Base-by-base conservation (phyloP, 2,888 invertebrate species). In the Alsophila aescularia region DNA sequence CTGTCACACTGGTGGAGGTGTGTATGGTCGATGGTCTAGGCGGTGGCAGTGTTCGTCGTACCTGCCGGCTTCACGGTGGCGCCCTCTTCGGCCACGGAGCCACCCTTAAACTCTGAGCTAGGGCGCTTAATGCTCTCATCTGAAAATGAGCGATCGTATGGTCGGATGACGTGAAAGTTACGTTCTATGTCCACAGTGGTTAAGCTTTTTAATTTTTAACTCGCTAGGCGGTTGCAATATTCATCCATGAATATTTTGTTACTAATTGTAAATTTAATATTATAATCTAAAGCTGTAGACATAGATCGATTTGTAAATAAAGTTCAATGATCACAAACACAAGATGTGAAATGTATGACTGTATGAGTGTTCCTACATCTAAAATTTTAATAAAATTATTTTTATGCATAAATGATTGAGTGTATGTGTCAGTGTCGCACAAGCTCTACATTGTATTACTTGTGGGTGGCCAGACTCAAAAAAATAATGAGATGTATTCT, bases 31-130 rank as follows among this genome's bases (percentile, higher is more conserved):
- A 83, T 85, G 86, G 75, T 77, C 84, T 89, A 89, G 87, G 88
- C 88, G 79, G 79, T 83, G 81, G 85, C 84, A 69, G 79, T 77
- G 79, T 72, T 75, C 81, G 85, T 84, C 88, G 85, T 88, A 88
- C 90, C 91, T 91, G 84, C 84, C 37, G 79, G 81, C 87, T 86
- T 87, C 84, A 78, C 79, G 75, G 73, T 69, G 79, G 79, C 76
- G 65, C 77, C 80, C 70, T 90, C 92, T 73, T 91, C 92, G 70
- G 86, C 88, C 80, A 90, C 84, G 76, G 90, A 91, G 71, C 84
- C 82, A 76, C 95, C 95, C 90, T 96, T 96, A 79, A 96, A 95
- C 93, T 97, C 97, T 92, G 96, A 96, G 92, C 96, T 96, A 83
- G 96, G 96, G 90, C 96, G 94, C 87, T 95, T 96, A 84, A 95